Evolutionary conservation across 2,797 vertebrate genomes (phyloP), one percentile per base, ranked within the genome.

Genomic region (Masticophis lateralis): DNA sequence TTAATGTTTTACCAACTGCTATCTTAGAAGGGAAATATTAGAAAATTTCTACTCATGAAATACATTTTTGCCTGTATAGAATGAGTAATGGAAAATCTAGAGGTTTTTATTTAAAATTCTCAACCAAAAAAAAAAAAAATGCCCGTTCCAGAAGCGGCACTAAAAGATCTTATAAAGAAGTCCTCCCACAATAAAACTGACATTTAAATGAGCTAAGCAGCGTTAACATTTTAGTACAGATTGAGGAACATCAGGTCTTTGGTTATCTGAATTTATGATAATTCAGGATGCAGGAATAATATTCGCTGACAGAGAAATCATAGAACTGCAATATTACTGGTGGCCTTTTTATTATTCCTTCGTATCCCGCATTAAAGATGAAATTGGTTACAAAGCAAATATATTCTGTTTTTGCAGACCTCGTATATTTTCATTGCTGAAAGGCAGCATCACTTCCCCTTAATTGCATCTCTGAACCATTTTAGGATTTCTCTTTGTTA

Each of bases 371-470:
- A 90, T 96, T 87, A 96, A 95, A 94, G 83, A 60, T 61, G 91
- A 87, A 95, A 94, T 94, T 88, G 32, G 87, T 92, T 93, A 89
- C 90, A 91, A 92, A 94, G 94, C 90, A 95, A 96, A 96, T 47
- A 0, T 87, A 53, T 93, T 94, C 90, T 88, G 94, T 93, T 94
- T 90, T 90, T 94, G 92, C 91, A 92, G 93, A 57, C 93, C 91
- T 83, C 2, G 16, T 69, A 22, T 59, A 87, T 95, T 96, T 96
- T 92, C 90, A 86, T 88, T 93, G 94, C 92, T 93, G 87, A 94
- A 89, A 79, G 43, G 43, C 7, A 91, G 1, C 93, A 47, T 4
- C 37, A 94, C 90, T 92, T 95, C 32, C 95, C 43, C 87, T 93
- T 97, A 95, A 90, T 74, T 0, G 0, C 74, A 87, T 83, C 66